Conservation (phyloP, 2,113 vertebrate genomes). For the Microcebus griseorufus region DNA sequence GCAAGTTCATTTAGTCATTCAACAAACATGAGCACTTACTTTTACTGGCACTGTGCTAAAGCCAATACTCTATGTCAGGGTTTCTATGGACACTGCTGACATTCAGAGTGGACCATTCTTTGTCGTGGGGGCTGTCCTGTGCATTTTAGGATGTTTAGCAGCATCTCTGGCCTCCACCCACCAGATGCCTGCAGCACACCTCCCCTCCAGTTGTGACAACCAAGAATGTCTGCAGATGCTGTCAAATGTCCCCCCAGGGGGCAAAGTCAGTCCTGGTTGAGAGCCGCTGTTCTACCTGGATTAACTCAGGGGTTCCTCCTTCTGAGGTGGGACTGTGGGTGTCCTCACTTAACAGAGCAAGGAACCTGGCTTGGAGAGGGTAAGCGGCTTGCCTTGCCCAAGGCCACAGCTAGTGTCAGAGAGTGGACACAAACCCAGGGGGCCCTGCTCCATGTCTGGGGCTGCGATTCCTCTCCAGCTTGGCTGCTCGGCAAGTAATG, state of each 20-base stretch:
- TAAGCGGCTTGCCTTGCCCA: neutral
- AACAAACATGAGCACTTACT: neutral
- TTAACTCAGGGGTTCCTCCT: neutral
- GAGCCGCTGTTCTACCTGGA: neutral
- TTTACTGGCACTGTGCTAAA: neutral
- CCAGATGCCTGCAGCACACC: neutral
- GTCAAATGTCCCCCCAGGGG: neutral
- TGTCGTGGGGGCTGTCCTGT: neutral
- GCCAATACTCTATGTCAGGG: fast-evolving
- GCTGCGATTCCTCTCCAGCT: neutral
- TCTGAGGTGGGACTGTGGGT: neutral
- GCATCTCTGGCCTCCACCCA: neutral
- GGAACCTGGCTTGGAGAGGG: neutral
- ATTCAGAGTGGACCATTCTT: neutral
- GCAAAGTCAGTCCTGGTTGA: neutral
- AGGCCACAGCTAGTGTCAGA: neutral
- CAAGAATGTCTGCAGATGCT: neutral
- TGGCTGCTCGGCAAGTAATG: fast-evolving
- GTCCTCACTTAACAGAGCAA: neutral
- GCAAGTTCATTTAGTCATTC: neutral
- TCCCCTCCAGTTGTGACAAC: neutral
- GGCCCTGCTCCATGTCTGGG: neutral
- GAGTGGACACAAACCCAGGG: neutral
- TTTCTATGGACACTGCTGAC: neutral
- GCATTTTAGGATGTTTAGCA: neutral